These are phyloP conservation scores for Betta splendens DNA, from an alignment of 2,797 vertebrate species.

Conservation along the genomic window DNA sequence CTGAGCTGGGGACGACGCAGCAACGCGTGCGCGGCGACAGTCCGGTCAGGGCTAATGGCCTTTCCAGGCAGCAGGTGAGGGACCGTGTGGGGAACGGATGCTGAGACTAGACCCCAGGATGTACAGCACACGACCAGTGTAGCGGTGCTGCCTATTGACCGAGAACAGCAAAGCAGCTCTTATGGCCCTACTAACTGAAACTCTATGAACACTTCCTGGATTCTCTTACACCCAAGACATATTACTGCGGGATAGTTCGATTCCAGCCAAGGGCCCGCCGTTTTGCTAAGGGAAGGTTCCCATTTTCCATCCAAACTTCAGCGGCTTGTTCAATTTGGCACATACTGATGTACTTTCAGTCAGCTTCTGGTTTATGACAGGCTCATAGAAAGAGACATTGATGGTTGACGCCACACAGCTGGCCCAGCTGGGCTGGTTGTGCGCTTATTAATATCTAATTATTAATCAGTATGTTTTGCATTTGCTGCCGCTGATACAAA, in stretches of 20 bases:
- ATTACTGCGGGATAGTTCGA: too few relatives aligned
- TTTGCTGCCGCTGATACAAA: conserved; percentile 2
- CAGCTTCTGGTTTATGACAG: not conserved
- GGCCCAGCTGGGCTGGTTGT: not conserved
- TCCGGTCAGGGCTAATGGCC: conserved; percentile 56
- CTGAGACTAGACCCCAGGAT: not conserved
- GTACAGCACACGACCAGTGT: not conserved
- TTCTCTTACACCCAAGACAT: too few relatives aligned
- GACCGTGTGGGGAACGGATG: not conserved
- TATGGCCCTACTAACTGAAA: too few relatives aligned
- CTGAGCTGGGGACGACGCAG: conserved; percentile 70
- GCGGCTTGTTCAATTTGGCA: not conserved
- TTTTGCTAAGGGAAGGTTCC: not conserved
- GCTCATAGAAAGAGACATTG: not conserved
- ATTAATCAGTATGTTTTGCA: not conserved
- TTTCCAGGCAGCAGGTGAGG: conserved; percentile 64
- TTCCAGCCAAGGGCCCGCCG: too few relatives aligned
- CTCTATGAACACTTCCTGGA: too few relatives aligned
- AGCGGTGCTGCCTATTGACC: too few relatives aligned
- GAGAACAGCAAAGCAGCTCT: too few relatives aligned
- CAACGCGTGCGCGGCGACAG: conserved; percentile 42
- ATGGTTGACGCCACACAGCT: not conserved
- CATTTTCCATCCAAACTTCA: not conserved
- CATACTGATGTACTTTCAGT: not conserved
- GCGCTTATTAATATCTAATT: not conserved